Base-by-base conservation (phyloP, 1,140 invertebrate species). In the Diabrotica undecimpunctata region DNA sequence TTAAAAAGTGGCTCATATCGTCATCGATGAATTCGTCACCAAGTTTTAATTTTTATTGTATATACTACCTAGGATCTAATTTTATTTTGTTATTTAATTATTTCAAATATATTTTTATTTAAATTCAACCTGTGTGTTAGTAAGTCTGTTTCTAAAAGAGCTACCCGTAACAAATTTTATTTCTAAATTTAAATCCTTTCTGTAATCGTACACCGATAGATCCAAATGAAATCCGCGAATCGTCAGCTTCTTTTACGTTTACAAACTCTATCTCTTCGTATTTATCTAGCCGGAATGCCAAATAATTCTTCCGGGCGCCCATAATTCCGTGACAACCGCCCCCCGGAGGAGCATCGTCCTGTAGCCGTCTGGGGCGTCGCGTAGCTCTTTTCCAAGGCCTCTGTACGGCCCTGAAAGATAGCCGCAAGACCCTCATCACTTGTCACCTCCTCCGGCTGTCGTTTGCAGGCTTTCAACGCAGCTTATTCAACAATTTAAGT, bases 391-490 rank as follows among this genome's bases (percentile, higher is more conserved):
- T 57, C 25, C 35, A 57, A 37, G 41, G 60, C 25, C 41, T 46
- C 41, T 46, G n/a, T 46, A 46, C 8, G 41, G 41, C n/a, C 41
- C 41, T n/a, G n/a, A 46, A 46, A 46, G 56, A 25, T 54, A 39
- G 35, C 61, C 61, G 54, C 13, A 61, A 51, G 59, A 61, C 59
- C 59, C 59, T 61, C 59, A 61, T 61, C 59, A 61, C 13, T 61
- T 61, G 59, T 61, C 59, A 61, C 59, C 41, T 52, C 37, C 59
- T 52, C 36, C 46, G n/a, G 59, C 46, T 61, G 59, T 61, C 59
- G 59, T 61, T 61, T 61, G 59, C 59, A 61, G 35, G 59, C 59
- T 61, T 61, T 61, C 59, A 51, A 61, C 59, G 11, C 37, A 61
- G 59, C 59, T 52, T 52, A 61, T 61, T 61, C 46, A 51, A 61